phyloP scores from a whole-genome alignment of 2,888 invertebrate genomes.

The Tenthredo distinguenda region DNA sequence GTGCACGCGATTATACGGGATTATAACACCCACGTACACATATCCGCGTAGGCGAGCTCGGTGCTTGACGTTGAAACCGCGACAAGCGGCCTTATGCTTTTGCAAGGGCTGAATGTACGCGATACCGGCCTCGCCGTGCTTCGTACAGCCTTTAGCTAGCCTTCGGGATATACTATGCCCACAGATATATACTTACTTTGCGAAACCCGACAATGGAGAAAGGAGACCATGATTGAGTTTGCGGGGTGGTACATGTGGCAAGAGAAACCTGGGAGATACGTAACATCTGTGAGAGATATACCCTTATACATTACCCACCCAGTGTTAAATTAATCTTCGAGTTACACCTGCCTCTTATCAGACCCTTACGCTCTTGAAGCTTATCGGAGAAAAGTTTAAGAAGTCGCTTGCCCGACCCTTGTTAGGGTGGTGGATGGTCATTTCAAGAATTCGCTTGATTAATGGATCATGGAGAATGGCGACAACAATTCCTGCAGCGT shows the following conservation, averaged over 20 bases:
- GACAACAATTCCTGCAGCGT: not conserved
- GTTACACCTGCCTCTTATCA: not conserved
- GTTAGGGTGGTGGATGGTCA: not conserved
- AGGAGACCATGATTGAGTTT: slow-evolving; percentile 48
- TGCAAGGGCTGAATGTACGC: slow-evolving; percentile 32
- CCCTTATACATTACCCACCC: not conserved
- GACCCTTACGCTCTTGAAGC: not conserved
- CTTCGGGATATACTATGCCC: slow-evolving; percentile 29
- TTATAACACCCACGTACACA: slow-evolving; percentile 47
- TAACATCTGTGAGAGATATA: slow-evolving; percentile 7
- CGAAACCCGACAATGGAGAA: slow-evolving; percentile 27
- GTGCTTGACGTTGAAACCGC: slow-evolving; percentile 45
- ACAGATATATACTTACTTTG: slow-evolving; percentile 52
- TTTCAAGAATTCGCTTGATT: not conserved
- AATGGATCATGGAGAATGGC: not conserved
- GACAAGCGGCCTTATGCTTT: slow-evolving; percentile 41
- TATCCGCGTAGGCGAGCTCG: not conserved
- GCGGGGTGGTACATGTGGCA: slow-evolving; percentile 40
- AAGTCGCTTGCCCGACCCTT: not conserved
- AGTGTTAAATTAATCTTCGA: not conserved
- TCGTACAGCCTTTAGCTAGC: slow-evolving; percentile 34
- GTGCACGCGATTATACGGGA: slow-evolving; percentile 51
- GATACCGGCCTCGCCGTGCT: slow-evolving; percentile 16
- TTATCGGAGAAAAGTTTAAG: not conserved
- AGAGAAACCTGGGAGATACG: slow-evolving; percentile 24